Evolutionary conservation across 92 coral and sea anemone species (phyloP).

Genomic region (Palythoa grandis): DNA sequence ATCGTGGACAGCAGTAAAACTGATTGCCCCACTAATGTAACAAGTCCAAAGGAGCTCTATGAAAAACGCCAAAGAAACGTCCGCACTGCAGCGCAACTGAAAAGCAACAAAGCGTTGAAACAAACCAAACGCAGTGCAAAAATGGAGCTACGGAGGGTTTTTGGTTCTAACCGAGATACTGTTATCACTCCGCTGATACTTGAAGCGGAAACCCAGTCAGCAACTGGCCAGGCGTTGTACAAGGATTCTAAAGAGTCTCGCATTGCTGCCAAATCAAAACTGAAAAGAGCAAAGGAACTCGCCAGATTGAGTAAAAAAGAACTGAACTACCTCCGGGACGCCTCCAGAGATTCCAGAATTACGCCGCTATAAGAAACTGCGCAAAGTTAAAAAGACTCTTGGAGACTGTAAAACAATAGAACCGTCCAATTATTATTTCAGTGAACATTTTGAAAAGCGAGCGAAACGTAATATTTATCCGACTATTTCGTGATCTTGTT

Average conservation of each 20-base stretch:
- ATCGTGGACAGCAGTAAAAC: not conserved
- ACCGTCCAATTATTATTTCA: not conserved
- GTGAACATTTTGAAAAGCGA: not conserved
- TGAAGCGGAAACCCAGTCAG: not conserved
- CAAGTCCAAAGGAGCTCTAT: constrained; percentile 10
- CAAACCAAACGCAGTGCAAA: constrained; percentile 27
- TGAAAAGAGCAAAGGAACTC: constrained; percentile 14
- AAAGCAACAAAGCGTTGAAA: not conserved
- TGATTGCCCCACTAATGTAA: not conserved
- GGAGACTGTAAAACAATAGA: not conserved
- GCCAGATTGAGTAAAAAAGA: constrained; percentile 14
- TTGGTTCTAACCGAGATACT: constrained; percentile 16
- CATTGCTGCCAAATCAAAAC: not conserved
- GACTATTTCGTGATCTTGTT: no score
- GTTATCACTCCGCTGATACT: constrained; percentile 9
- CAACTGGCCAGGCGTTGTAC: not conserved
- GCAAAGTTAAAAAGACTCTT: not conserved
- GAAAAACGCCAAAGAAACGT: not conserved
- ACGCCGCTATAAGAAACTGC: not conserved
- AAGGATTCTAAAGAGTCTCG: not conserved
- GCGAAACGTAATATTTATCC: not conserved
- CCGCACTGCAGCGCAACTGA: not conserved
- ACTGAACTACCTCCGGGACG: not conserved
- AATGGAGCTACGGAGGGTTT: constrained; percentile 7
- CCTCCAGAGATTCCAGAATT: not conserved